Evolutionary conservation across 2,113 vertebrate genomes (phyloP).

Genomic region (Nycticryphes semicollaris): DNA sequence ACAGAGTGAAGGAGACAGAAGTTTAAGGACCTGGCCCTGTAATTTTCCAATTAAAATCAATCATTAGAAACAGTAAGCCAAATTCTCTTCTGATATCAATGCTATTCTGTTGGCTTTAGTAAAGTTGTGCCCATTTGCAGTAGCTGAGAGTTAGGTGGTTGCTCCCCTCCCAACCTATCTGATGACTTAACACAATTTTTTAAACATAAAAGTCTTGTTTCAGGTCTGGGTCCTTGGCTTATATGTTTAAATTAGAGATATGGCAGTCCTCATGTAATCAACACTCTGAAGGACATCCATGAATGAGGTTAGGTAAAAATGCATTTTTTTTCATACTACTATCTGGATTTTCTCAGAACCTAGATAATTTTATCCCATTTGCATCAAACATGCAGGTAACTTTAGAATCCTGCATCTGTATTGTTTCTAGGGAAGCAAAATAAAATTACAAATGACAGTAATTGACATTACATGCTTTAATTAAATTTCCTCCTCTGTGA

Average conservation of each 20-base stretch:
- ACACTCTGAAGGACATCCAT: conserved; percentile 22
- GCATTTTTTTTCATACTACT: conserved; percentile 11
- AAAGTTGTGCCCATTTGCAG: background rate
- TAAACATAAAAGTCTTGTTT: background rate
- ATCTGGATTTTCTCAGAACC: conserved; percentile 80
- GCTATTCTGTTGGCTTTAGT: background rate
- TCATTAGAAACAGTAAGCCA: background rate
- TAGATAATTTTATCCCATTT: conserved; percentile 81
- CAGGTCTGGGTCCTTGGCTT: background rate
- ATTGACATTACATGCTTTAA: conserved; percentile 83
- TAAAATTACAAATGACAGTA: conserved; percentile 83
- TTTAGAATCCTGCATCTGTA: conserved; percentile 79
- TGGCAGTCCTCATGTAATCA: conserved; percentile 18
- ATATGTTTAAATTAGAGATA: background rate
- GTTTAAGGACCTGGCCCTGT: background rate
- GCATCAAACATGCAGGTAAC: conserved; percentile 83
- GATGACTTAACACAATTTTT: conserved; percentile 19
- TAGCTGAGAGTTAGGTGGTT: background rate
- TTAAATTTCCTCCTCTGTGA: conserved; percentile 82
- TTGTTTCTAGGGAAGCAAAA: conserved; percentile 77
- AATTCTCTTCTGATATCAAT: background rate
- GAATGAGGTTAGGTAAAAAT: conserved; percentile 56
- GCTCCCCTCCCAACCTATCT: background rate
- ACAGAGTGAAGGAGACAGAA: background rate
- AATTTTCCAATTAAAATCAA: background rate